These are phyloP conservation scores for Drymodes brunneopygia DNA, from an alignment of 2,113 vertebrate genomes.

Conservation along the genomic window DNA sequence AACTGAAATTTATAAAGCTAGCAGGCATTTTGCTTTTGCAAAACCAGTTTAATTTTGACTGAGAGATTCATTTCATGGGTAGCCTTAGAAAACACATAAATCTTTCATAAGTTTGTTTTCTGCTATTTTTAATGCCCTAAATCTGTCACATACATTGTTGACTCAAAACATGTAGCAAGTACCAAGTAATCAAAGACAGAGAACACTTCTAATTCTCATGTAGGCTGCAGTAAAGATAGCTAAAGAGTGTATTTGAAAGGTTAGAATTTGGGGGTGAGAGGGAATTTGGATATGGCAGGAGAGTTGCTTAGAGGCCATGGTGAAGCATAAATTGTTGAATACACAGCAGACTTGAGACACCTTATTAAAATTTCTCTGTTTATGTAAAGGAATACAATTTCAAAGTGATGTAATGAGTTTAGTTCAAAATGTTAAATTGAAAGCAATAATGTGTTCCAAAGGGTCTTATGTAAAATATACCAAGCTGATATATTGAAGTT, in stretches of 20 bases:
- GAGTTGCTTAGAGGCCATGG: not conserved
- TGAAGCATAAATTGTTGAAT: not conserved
- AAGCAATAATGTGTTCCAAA: not conserved
- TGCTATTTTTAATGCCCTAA: conserved; percentile 45
- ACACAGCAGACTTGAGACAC: not conserved
- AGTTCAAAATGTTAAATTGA: conserved; percentile 23
- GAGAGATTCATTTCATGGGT: not conserved
- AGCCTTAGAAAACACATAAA: conserved; percentile 28
- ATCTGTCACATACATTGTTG: conserved; percentile 27
- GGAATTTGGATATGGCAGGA: not conserved
- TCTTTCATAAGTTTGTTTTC: conserved; percentile 50
- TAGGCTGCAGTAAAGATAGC: not conserved
- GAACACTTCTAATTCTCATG: not conserved
- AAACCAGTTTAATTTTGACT: not conserved
- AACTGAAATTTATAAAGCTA: not conserved
- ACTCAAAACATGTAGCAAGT: not conserved
- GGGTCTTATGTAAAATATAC: not conserved
- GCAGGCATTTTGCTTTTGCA: not conserved
- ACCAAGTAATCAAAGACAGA: not conserved
- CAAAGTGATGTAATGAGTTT: not conserved
- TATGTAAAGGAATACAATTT: not conserved
- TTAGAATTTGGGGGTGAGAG: not conserved
- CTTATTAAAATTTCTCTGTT: conserved; percentile 7
- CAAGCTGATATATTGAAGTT: not conserved
- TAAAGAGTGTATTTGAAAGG: not conserved